These are phyloP conservation scores for Drosophila oshimai DNA, from an alignment of 1,140 invertebrate species.

Conservation along the genomic window DNA sequence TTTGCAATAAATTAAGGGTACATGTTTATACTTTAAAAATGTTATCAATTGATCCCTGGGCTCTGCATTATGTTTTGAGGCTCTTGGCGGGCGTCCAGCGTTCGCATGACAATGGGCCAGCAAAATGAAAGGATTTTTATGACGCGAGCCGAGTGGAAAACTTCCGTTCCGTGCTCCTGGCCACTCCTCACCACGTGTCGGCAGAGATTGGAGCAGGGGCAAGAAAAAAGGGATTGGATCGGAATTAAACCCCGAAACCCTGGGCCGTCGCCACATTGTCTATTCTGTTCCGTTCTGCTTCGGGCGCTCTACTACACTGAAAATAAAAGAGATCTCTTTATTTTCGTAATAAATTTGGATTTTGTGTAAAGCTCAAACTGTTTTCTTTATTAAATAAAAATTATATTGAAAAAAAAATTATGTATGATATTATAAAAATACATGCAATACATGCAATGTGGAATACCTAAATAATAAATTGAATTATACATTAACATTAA, in stretches of 20 bases:
- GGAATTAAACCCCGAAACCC: constrained; percentile 17
- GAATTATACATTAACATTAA: too few species aligned
- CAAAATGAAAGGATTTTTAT: constrained; percentile 51
- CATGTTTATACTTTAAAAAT: constrained; percentile 7
- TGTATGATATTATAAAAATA: too few species aligned
- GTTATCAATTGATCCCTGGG: constrained; percentile 8
- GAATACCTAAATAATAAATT: too few species aligned
- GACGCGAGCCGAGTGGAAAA: constrained; percentile 37
- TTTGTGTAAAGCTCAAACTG: too few species aligned
- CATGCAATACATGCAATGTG: too few species aligned
- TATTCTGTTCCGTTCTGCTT: constrained; percentile 4
- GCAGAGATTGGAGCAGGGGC: constrained; percentile 11
- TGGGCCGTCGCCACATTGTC: constrained; percentile 46
- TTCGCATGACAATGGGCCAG: constrained; percentile 60
- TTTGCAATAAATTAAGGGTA: background rate
- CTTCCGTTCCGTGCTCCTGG: constrained; percentile 31
- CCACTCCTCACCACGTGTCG: constrained; percentile 48
- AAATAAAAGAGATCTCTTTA: background rate
- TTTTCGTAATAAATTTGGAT: background rate
- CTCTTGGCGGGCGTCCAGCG: constrained; percentile 57
- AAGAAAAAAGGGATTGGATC: constrained; percentile 4
- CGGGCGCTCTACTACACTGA: background rate
- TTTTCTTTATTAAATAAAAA: too few species aligned
- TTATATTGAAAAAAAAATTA: too few species aligned
- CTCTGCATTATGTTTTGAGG: constrained; percentile 12